Percentiles rank a stretch among this genome's conserved stretches.
Evolutionary conservation across 2,888 invertebrate species (phyloP).

Genomic region (Phragmatobia fuliginosa): DNA sequence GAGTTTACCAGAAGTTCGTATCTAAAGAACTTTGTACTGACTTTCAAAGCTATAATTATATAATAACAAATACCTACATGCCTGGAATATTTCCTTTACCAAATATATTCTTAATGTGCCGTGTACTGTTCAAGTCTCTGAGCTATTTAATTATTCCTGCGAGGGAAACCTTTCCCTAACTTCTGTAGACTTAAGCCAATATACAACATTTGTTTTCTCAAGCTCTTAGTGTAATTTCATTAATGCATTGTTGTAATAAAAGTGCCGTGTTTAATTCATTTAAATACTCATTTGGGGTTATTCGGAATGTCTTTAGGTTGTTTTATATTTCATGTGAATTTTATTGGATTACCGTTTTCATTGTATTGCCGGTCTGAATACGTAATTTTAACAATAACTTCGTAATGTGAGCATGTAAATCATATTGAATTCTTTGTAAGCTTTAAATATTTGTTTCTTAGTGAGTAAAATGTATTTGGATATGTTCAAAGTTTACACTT

Average conservation of each 20-base stretch:
- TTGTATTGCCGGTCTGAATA: background rate
- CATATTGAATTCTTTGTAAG: too few relatives aligned
- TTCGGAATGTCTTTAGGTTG: background rate
- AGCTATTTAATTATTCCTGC: slow-evolving; percentile 9
- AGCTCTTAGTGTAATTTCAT: slow-evolving; percentile 28
- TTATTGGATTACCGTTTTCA: background rate
- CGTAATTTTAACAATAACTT: background rate
- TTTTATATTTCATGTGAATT: background rate
- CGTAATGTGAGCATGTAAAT: background rate
- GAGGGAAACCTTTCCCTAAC: slow-evolving; percentile 5
- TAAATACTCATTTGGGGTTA: slow-evolving; percentile 7
- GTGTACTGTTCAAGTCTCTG: background rate
- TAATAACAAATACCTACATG: background rate
- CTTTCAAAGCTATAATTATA: background rate
- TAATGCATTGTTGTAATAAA: slow-evolving; percentile 20
- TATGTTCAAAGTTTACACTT: too few relatives aligned
- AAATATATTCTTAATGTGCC: background rate
- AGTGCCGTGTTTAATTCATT: slow-evolving; percentile 10
- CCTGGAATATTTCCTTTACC: background rate
- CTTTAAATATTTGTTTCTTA: too few relatives aligned
- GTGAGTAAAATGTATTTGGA: too few relatives aligned
- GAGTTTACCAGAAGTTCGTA: background rate
- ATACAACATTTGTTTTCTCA: slow-evolving; percentile 2
- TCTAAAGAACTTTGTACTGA: too few relatives aligned
- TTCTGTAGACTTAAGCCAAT: slow-evolving; percentile 6